A percentile compares a stretch with the other conserved stretches of the same genome.
Conservation (phyloP, 2,888 invertebrate species). For the Sycophila texana region DNA sequence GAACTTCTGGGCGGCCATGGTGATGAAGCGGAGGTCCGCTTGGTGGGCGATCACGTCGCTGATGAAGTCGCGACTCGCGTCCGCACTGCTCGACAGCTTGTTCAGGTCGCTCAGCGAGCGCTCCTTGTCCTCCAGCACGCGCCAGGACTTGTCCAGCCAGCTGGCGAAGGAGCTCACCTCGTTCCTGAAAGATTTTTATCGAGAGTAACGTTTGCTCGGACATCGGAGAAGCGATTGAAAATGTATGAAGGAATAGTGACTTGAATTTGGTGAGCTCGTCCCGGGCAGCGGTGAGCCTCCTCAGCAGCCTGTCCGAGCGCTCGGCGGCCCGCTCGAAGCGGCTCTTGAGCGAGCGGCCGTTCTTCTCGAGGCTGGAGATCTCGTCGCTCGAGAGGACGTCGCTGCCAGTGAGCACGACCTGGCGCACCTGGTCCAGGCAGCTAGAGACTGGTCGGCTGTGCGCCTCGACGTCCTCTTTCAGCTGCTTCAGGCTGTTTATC, state of each 20-base stretch:
- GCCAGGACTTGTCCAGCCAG: conserved; percentile 90
- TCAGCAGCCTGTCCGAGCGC: conserved; percentile 86
- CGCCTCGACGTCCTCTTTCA: conserved; percentile 92
- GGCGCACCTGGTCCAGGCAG: conserved; percentile 92
- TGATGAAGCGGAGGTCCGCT: conserved; percentile 95
- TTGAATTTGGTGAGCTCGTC: conserved; percentile 93
- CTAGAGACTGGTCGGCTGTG: conserved; percentile 89
- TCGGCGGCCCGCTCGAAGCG: conserved; percentile 89
- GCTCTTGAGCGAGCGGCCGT: conserved; percentile 88
- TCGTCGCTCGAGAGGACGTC: conserved; percentile 95
- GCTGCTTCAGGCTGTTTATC: conserved; percentile 91
- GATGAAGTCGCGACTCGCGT: conserved; percentile 91
- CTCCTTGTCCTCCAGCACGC: conserved; percentile 90
- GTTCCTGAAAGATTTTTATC: no score
- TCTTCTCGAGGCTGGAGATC: conserved; percentile 90
- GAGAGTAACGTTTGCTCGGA: no score
- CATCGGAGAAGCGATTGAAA: no score
- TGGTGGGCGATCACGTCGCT: conserved; percentile 97
- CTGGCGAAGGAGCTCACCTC: conserved; percentile 88
- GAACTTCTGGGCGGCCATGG: conserved; percentile 97
- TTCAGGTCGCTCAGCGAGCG: conserved; percentile 86
- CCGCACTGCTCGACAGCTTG: conserved; percentile 83
- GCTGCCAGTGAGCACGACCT: conserved; percentile 91
- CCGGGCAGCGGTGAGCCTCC: conserved; percentile 85
- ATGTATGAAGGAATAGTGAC: conserved; percentile 69